Conservation (phyloP, 1,140 invertebrate genomes). For the Triops cancriformis region DNA sequence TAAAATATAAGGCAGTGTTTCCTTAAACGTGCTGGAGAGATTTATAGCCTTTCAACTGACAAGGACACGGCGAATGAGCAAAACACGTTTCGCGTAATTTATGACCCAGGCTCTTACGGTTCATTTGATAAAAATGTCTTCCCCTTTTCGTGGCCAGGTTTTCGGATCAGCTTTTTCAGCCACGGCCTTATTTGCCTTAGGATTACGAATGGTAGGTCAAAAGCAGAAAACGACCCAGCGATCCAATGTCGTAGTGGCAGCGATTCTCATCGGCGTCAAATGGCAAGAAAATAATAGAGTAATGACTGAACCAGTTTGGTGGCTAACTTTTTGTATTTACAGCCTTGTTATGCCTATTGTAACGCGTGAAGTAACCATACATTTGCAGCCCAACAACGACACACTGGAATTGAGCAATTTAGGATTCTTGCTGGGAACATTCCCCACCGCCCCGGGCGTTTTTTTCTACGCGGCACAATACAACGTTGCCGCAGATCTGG, state of each 20-base stretch:
- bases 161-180: slow-evolving; percentile 42
- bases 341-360: slow-evolving; percentile 78
- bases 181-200: slow-evolving; percentile 45
- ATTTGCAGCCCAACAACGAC: slow-evolving; percentile 61
- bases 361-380: slow-evolving; percentile 71
- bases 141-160: slow-evolving; percentile 29
- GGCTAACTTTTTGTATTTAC: slow-evolving; percentile 33
- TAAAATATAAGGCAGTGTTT: too few relatives aligned
- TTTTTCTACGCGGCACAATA: slow-evolving; percentile 90
- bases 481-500: slow-evolving; percentile 73
- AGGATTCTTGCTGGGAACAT: slow-evolving; percentile 91
- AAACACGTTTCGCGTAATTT: too few relatives aligned
- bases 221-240: slow-evolving; percentile 29
- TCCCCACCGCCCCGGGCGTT: slow-evolving; percentile 87
- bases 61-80: too few relatives aligned
- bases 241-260: slow-evolving; percentile 38
- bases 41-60: too few relatives aligned
- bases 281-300: slow-evolving; percentile 7
- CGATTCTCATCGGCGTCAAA: slow-evolving; percentile 43
- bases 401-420: slow-evolving; percentile 78
- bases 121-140: not conserved
- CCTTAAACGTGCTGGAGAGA: too few relatives aligned
- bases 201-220: slow-evolving; percentile 40
- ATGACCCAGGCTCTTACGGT: too few relatives aligned
- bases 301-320: not conserved